These are phyloP conservation scores for Myxocyprinus asiaticus DNA, from an alignment of 2,113 vertebrate species.

Conservation along the genomic window DNA sequence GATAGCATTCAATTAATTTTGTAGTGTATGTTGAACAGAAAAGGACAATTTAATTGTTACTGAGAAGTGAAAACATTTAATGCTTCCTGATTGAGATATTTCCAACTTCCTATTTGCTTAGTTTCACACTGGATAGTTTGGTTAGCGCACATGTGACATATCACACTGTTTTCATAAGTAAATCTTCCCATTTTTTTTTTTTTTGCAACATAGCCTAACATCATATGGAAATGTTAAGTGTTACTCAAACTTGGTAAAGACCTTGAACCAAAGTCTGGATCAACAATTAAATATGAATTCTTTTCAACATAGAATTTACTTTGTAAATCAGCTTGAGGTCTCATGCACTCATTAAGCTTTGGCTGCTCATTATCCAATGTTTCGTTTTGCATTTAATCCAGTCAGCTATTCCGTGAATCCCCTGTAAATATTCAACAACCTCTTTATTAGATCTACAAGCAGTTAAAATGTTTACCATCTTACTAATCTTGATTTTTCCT, in stretches of 20 bases:
- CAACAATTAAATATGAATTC: neutral
- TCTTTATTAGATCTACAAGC: neutral
- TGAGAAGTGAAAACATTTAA: neutral
- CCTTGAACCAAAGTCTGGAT: no score
- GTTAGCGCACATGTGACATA: slow-evolving; percentile 22
- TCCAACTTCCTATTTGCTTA: slow-evolving; percentile 34
- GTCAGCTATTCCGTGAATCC: neutral
- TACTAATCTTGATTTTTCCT: neutral
- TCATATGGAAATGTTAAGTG: neutral
- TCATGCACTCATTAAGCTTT: neutral
- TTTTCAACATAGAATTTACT: neutral
- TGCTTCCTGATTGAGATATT: neutral
- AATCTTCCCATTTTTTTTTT: neutral
- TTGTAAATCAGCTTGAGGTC: neutral
- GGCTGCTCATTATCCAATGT: neutral
- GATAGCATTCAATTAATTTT: neutral
- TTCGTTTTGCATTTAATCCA: neutral
- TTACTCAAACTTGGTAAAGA: neutral
- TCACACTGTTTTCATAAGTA: slow-evolving; percentile 17
- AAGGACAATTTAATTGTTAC: neutral
- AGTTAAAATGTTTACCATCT: neutral
- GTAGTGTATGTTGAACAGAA: neutral
- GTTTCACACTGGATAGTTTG: slow-evolving; percentile 25
- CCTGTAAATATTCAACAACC: neutral
- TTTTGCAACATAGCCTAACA: neutral